These are phyloP conservation scores for Urechis unicinctus DNA, from an alignment of 2,888 invertebrate species.

Conservation along the genomic window DNA sequence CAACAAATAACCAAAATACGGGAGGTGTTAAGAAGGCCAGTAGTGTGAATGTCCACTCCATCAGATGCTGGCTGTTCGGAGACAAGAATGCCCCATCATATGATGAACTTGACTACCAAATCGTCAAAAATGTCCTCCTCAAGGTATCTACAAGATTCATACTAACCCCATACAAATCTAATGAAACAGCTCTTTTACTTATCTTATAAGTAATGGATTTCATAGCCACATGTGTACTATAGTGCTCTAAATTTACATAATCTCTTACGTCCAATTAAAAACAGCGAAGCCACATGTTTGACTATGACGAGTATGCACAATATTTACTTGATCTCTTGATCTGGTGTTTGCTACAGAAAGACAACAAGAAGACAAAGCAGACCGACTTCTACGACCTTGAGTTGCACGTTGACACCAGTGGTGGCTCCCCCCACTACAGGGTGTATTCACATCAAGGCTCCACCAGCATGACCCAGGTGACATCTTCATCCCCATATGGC, in stretches of 20 bases:
- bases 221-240: too few species aligned
- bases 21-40: neutral
- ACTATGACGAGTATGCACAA: too few species aligned
- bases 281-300: too few species aligned
- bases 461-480: neutral
- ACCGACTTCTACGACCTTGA: constrained; percentile 5
- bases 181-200: too few species aligned
- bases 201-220: too few species aligned
- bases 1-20: too few species aligned
- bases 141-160: neutral
- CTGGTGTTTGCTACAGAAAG: neutral
- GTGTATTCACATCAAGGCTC: constrained; percentile 7
- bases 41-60: constrained; percentile 2
- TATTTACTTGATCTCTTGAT: too few species aligned
- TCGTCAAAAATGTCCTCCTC: constrained; percentile 25
- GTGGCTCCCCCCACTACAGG: neutral
- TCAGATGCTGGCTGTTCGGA: constrained; percentile 24
- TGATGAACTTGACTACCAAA: constrained; percentile 25
- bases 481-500: neutral
- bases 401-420: constrained; percentile 17
- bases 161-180: too few species aligned
- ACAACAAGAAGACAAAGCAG: neutral
- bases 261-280: too few species aligned
- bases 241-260: too few species aligned
- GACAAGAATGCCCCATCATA: constrained; percentile 31